A percentile compares a stretch with the other conserved stretches of the same genome.
These are phyloP conservation scores for Adela reaumurella DNA, from an alignment of 2,888 invertebrate species.

Conservation along the genomic window DNA sequence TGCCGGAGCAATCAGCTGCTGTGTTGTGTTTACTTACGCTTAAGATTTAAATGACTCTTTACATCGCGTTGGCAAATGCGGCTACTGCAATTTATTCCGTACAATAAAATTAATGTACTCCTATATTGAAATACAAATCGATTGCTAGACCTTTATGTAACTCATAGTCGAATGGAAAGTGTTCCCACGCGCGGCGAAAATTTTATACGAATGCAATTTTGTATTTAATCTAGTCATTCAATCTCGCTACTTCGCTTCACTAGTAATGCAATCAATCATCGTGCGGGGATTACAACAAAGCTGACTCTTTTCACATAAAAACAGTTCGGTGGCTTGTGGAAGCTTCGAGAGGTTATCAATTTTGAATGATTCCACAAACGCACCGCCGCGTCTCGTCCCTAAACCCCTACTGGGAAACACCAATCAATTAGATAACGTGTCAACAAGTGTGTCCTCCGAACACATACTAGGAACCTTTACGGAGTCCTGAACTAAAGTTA, in stretches of 20 bases:
- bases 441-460: conserved; percentile 53
- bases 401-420: conserved; percentile 49
- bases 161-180: too few relatives aligned
- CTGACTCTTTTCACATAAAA: not conserved
- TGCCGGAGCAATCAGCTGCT: not conserved
- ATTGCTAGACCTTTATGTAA: too few relatives aligned
- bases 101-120: too few relatives aligned
- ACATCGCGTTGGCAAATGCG: not conserved
- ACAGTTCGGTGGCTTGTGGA: conserved; percentile 22
- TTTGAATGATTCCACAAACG: conserved; percentile 50
- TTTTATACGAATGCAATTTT: too few relatives aligned
- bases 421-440: conserved; percentile 57
- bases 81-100: too few relatives aligned
- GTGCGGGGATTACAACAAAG: too few relatives aligned
- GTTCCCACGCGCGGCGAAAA: too few relatives aligned
- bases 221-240: too few relatives aligned
- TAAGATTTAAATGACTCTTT: not conserved
- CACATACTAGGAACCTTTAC: not conserved
- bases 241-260: too few relatives aligned
- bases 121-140: too few relatives aligned
- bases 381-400: conserved; percentile 39
- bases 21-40: not conserved
- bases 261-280: too few relatives aligned
- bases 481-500: too few relatives aligned
- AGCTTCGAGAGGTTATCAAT: conserved; percentile 52